Evolutionary conservation across 2,797 vertebrate genomes (phyloP).

Genomic region (Notoglanidium macrostoma): DNA sequence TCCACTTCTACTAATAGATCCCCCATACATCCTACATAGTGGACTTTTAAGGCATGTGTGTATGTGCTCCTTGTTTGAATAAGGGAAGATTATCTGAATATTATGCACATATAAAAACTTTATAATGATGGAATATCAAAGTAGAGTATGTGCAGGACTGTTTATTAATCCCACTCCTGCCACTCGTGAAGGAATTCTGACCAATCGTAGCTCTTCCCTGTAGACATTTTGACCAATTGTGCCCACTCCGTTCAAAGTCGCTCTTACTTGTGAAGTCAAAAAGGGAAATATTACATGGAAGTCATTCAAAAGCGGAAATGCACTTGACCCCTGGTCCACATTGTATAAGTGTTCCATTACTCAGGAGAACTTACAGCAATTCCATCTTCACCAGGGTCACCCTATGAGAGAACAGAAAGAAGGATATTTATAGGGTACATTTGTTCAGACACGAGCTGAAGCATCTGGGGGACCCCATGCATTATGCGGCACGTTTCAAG

Average conservation of each 20-base stretch:
- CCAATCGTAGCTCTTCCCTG: not conserved
- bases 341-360: slow-evolving; percentile 31
- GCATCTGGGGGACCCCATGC: not conserved
- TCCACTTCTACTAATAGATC: too few species aligned
- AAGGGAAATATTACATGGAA: slow-evolving; percentile 1
- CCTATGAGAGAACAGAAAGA: slow-evolving; percentile 72
- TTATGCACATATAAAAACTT: not conserved
- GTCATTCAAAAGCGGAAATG: slow-evolving; percentile 25
- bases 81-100: not conserved
- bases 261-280: not conserved
- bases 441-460: slow-evolving; percentile 37
- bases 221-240: not conserved
- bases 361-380: slow-evolving; percentile 79
- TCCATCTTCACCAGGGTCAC: slow-evolving; percentile 92
- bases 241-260: not conserved
- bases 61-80: not conserved
- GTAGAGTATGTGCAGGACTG: not conserved
- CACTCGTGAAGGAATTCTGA: not conserved
- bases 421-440: slow-evolving; percentile 47
- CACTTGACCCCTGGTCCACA: slow-evolving; percentile 39
- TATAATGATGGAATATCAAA: not conserved
- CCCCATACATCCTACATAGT: too few species aligned
- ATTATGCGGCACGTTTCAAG: slow-evolving; percentile 43
- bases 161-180: not conserved
- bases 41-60: not conserved